Evolutionary conservation across 2,113 vertebrate species (phyloP).

Genomic region (Campylomormyrus numenius): DNA sequence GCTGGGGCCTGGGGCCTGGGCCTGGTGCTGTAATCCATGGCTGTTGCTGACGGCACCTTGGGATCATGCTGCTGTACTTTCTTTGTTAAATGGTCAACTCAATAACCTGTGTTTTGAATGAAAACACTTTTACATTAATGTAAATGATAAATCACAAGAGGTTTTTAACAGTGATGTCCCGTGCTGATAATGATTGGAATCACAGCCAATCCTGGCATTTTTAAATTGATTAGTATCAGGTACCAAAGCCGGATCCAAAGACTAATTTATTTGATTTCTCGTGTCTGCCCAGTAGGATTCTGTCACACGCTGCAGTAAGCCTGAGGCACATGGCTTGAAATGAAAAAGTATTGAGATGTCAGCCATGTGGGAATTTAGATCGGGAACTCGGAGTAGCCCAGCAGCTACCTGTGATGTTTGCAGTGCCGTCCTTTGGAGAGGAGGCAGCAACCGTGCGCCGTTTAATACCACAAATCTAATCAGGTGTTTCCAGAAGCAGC

Average conservation of each 20-base stretch:
- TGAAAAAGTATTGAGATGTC: not conserved
- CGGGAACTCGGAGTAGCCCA: not conserved
- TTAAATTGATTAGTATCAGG: not conserved
- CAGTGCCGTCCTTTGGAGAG: not conserved
- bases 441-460: not conserved
- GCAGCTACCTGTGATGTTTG: not conserved
- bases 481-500: not conserved
- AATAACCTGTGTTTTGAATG: not conserved
- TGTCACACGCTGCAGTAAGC: not conserved
- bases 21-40: too few species aligned
- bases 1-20: too few species aligned
- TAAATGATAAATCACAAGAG: not conserved
- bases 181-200: not conserved
- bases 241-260: not conserved
- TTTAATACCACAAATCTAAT: not conserved
- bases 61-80: not conserved
- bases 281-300: not conserved
- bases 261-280: not conserved
- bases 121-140: not conserved
- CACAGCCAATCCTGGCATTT: not conserved
- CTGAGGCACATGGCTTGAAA: not conserved
- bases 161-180: not conserved
- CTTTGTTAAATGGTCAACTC: not conserved
- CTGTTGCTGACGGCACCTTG: not conserved
- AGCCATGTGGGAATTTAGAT: not conserved